Base-by-base conservation (phyloP, 2,113 vertebrate genomes). In the Salvelinus fontinalis region DNA sequence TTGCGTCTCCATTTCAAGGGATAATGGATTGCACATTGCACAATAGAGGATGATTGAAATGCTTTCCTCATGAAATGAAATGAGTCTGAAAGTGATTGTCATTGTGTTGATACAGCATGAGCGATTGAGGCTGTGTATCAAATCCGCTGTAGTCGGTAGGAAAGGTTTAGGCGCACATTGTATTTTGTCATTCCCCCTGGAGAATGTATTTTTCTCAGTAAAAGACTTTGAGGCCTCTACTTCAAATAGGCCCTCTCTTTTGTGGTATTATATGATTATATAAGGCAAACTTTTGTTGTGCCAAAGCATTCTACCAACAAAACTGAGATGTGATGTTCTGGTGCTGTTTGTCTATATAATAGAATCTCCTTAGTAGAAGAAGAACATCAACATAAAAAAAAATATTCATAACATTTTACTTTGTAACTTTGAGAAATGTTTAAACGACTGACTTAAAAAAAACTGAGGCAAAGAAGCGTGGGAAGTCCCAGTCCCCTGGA, bases 401-500 rank as follows among this genome's bases (percentile, higher is more conserved):
- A 5, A 12, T 2, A 54, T 62, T 22, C 5, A 62, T 62, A 62
- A 62, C 18, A 62, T 62, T 62, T n/a, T n/a, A 62, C 59, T 62
- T 62, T 62, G 39, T 44, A 62, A 60, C 59, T 22, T n/a, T 60
- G n/a, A 22, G 18, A 6, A 60, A 62, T 14, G 16, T 54, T 16
- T 62, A 22, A 62, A n/a, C 1, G 14, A 62, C 8, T 44, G 39
- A 44, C 9, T 11, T 44, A 44, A 2, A 62, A 11, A n/a, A 9
- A 16, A 62, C 9, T 44, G 9, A 62, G 20, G 20, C 59, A 62
- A 62, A 14, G 14, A 54, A 62, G n/a, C 16, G 75, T 78, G 60
- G 78, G 80, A 60, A 16, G 49, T 67, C 49, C 39, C 9, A 44
- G 39, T 44, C 39, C 62, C 71, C 79, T 67, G 79, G 74, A 60